Base-by-base conservation (phyloP, 1,140 invertebrate species). In the Zaprionus ghesquierei region DNA sequence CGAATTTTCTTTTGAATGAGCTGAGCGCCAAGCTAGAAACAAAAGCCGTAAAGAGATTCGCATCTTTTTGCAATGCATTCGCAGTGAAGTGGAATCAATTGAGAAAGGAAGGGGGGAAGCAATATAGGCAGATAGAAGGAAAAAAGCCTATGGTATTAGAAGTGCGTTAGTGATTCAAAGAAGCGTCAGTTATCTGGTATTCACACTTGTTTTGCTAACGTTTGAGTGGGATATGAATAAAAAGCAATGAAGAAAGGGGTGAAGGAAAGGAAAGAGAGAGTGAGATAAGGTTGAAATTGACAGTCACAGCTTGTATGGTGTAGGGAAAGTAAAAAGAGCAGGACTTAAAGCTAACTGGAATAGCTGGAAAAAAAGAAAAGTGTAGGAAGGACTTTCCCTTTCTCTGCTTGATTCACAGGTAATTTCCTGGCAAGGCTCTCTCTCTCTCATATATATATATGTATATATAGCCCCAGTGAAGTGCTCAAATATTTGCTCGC, bases 1-100 rank as follows among this genome's bases (percentile, higher is more conserved):
- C 15, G 0, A 66, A 82, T 89, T 89, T 87, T 80, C 73, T 72
- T 81, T 77, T 77, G 60, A 81, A 69, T 69, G 64, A 69, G 59
- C 31, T 44, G 31, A 20, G 23, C 9, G 31, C 20, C 31, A 46
- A 29, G 27, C 25, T 2, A 60, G 54, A 66, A 72, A 72, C 69
- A 66, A 72, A 68, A 51, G 23, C 23, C 12, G 22, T 0, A 49
- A 23, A 69, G 77, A 70, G 53, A 73, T 71, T 61, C 74, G 60
- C 63, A 69, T 51, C 72, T 58, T 59, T 50, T 25, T 20, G 13
- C 10, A 38, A 46, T 64, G 50, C 62, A 64, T 31, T 70, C 46
- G 12, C 81, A 80, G 23, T 73, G 63, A 81, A 53, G 53, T 77
- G 69, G 63, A 77, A 79, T 61, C 44, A 59, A 53, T 70, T 46